Evolutionary conservation across 2,113 vertebrate species (phyloP).

Genomic region (Strix aluco): DNA sequence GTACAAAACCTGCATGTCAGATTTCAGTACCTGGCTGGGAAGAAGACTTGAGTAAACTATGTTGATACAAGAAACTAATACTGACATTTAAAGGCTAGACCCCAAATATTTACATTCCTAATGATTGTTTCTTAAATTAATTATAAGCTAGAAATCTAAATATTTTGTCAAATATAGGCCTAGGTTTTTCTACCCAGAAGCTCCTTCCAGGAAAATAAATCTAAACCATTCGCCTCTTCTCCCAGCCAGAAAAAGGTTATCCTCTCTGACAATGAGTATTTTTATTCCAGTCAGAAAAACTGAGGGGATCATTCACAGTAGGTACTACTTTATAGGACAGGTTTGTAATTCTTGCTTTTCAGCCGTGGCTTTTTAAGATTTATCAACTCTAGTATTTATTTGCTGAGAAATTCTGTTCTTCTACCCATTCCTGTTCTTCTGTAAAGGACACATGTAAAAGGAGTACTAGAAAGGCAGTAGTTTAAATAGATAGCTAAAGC

Average conservation of each 20-base stretch:
- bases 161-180: background rate
- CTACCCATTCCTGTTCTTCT: background rate
- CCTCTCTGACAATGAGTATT: background rate
- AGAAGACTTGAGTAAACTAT: background rate
- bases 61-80: background rate
- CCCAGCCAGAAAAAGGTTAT: background rate
- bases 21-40: background rate
- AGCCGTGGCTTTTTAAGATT: background rate
- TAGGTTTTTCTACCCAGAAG: background rate
- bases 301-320: background rate
- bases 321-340: background rate
- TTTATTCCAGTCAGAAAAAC: background rate
- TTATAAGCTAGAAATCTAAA: conserved; percentile 29
- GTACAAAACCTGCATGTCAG: background rate
- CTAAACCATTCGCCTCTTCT: background rate
- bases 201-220: background rate
- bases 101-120: conserved; percentile 41
- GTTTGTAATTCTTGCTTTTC: background rate
- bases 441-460: background rate
- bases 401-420: background rate
- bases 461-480: background rate
- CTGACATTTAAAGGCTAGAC: background rate
- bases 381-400: background rate
- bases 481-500: background rate
- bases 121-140: background rate